Evolutionary conservation across 1,140 invertebrate genomes (phyloP), one percentile per base, ranked within the genome.

Genomic region (Drosophila mayri): DNA sequence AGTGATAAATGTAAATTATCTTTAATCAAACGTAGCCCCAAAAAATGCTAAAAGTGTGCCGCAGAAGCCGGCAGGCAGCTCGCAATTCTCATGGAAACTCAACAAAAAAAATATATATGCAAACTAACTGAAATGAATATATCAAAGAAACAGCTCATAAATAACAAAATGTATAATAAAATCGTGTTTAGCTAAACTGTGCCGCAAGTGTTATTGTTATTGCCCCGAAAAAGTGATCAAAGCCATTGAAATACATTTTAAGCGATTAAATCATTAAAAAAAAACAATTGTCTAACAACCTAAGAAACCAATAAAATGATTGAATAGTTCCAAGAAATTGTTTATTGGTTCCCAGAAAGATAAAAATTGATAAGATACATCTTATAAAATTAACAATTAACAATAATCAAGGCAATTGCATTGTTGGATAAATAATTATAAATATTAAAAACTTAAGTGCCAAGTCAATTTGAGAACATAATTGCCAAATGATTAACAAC

Each of bases 1-100:
- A 72, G 68, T 72, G 68, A 72, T 72, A 72, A 72, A 72, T 72
- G 68, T 54, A 72, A 72, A 72, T 72, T 44, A 72, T 59, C 54
- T 32, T 38, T 60, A 72, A 59, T 72, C 55, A 72, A 49, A 37
- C 43, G 49, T 30, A 37, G 32, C 37, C 66, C 49, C 8, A 22
- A 50, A 71, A 28, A 60, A 72, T 71, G 30, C 30, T 55, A 38
- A 59, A 71, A 71, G 66, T 72, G 67, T 47, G 40, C 44, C 63
- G 49, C 16, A 25, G 46, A 28, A 47, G 46, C 47, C 47, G 47
- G 32, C 32, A 54, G 47, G 18, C 30, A 54, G 18, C 50, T 54
- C 32, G 18, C 12, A 22, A 20, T 37, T 54, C 50, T 55, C 20
- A 25, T 37, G 12, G 18, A 54, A 54, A 38, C 35, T 54, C 20